phyloP scores from a whole-genome alignment of 2,797 vertebrate genomes.

The Alosa sapidissima region DNA sequence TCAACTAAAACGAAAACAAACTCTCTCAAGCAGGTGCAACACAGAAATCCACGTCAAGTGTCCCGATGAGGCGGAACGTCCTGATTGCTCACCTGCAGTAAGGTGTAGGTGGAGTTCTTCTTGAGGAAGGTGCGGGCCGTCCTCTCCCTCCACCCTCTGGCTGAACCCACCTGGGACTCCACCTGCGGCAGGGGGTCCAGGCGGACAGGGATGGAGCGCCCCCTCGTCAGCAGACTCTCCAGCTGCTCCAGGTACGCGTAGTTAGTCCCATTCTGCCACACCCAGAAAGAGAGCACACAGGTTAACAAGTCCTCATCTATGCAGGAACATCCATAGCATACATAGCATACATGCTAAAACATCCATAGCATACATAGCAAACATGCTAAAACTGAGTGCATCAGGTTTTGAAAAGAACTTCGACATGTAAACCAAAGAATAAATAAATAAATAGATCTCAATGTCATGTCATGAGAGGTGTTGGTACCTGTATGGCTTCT shows the following conservation, averaged over 20 bases:
- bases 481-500: constrained; percentile 90
- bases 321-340: not conserved
- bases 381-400: not conserved
- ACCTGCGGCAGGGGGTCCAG: constrained; percentile 91
- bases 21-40: not conserved
- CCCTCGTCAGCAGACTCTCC: constrained; percentile 88
- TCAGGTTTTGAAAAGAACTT: too few species aligned
- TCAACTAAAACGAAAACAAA: not conserved
- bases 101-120: constrained; percentile 94
- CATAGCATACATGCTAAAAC: too few species aligned
- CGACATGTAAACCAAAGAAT: too few species aligned
- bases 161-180: constrained; percentile 93
- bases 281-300: not conserved
- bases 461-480: not conserved
- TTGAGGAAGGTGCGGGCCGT: constrained; percentile 95
- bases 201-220: constrained; percentile 91
- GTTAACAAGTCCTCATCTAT: not conserved
- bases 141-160: constrained; percentile 93
- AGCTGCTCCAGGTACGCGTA: constrained; percentile 95
- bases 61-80: not conserved
- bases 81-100: constrained; percentile 83
- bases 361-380: too few species aligned
- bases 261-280: constrained; percentile 82
- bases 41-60: too few species aligned
- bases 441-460: too few species aligned